Base-by-base conservation (phyloP, 2,888 invertebrate genomes). In the Drosophila maculinotata region DNA sequence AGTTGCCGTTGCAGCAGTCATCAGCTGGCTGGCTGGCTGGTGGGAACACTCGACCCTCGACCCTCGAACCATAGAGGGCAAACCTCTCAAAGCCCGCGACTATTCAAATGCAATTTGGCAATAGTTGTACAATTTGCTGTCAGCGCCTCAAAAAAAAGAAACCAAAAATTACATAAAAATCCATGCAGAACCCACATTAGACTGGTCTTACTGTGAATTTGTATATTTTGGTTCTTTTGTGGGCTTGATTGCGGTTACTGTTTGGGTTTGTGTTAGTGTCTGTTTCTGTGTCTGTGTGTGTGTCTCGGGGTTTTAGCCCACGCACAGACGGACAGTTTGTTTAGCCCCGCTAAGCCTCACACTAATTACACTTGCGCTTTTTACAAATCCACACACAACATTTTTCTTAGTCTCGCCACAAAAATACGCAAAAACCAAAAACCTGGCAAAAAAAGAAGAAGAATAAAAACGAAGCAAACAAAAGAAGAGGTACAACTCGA, bases 361-460 rank as follows among this genome's bases (percentile, higher is more conserved):
- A 81, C 81, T 81, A 81, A 81, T 81, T 81, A 75, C 82, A 81
- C 79, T 81, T 84, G 84, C 81, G 80, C 81, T 81, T 79, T 84
- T 71, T 67, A 67, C 83, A 79, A 74, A 76, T 77, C 74, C 79
- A 42, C 66, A 70, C 56, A 65, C 60, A 52, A 51, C 69, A 76
- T 77, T 75, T 85, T 81, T 81, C 85, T 74, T 77, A 66, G 85
- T 84, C 82, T 67, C 60, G 70, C 66, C 69, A 36, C n/a, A 69
- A 66, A 58, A 56, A 42, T 30, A 58, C 42, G 57, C 12, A 23
- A 36, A 48, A 66, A 45, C 36, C 28, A 28, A 17, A 25, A 17
- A 35, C 15, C 5, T n/a, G n/a, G n/a, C 23, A 41, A 53, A 33
- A 39, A 41, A 23, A 20, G 47, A 33, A 52, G 28, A 38, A 23